Base-by-base conservation (phyloP, 2,797 vertebrate genomes). In the Pangasius sanitwongsei region DNA sequence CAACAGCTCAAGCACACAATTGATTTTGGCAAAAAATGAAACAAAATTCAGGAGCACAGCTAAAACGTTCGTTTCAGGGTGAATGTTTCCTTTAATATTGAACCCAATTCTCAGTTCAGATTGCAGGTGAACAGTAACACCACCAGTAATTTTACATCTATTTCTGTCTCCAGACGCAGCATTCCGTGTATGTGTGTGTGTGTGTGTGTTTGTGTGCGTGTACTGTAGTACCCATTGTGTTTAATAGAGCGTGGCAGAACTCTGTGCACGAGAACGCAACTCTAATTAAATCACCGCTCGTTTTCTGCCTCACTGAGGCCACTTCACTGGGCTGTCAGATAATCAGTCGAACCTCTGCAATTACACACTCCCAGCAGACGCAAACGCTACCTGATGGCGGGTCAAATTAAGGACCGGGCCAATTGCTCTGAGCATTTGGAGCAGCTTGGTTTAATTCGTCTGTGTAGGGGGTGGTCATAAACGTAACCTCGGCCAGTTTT, bases 181-280 rank as follows among this genome's bases (percentile, higher is more conserved):
- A 20, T 34, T 59, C 11, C 34, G 63, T 72, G 8, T 57, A 18
- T 28, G 41, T 63, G 44, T 70, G 48, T 80, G 25, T 65, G 15
- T n/a, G 7, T 72, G 28, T 67, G 48, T 65, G 6, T 37, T 31
- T 75, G 50, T 86, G n/a, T 59, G 50, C 61, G 55, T 82, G 53
- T 55, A 63, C 25, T 13, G n/a, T 69, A 67, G 86, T 87, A 81
- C 77, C 78, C 65, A 93, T 93, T 92, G 34, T 82, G 89, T 81
- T 92, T 92, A 92, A 89, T 92, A 91, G 91, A 88, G 93, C 93
- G 44, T 94, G 94, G 91, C 93, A 93, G 89, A 89, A 89, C 87
- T 86, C 89, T 89, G 86, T 77, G 91, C 87, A 91, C 87, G 82
- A 93, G 92, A 94, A 94, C 91, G 90, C 90, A 91, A 94, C 92